Base-by-base conservation (phyloP, 2,797 vertebrate genomes). In the Agapornis canus region DNA sequence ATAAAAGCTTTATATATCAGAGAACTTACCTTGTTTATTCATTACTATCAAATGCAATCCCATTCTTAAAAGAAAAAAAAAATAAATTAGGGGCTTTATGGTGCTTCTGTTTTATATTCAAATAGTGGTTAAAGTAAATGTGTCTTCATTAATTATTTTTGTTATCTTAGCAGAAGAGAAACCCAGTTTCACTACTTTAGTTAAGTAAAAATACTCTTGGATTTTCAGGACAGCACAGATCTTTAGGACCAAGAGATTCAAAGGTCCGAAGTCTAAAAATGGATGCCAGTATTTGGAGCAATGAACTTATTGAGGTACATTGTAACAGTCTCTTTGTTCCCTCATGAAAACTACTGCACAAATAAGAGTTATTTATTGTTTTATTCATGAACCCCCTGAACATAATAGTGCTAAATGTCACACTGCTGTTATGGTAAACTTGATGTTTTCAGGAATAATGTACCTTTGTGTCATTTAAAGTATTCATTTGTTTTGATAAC, bases 231-330 rank as follows among this genome's bases (percentile, higher is more conserved):
- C 99, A 99, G 43, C 99, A 99, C 95, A 98, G 99, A 80, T 98
- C 98, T 57, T 98, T 99, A 47, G 99, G 99, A 77, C 98, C 98
- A 22, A 99, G 98, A 91, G 98, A 99, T 88, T 99, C 99, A 40
- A 99, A 99, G 86, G 99, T 99, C 51, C 98, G 98, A 37, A 99
- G 99, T 96, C 96, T 99, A 54, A 99, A 99, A 98, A 97, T 99
- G 98, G 99, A 99, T 97, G 98, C 98, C 92, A 99, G 98, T 73
- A 98, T 99, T 96, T 99, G 99, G 99, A 99, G 98, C 97, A 99
- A 99, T 89, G 99, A 99, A 75, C 99, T 99, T 23, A 99, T 99
- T n/a, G 99, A 99, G 99, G 99, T 99, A 92, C 25, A 27, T 69
- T 68, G 15, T 78, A 20, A 40, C 61, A 52, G 7, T 81, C 27